Evolutionary conservation across 2,797 vertebrate species (phyloP).

Genomic region (Tamandua tetradactyla): DNA sequence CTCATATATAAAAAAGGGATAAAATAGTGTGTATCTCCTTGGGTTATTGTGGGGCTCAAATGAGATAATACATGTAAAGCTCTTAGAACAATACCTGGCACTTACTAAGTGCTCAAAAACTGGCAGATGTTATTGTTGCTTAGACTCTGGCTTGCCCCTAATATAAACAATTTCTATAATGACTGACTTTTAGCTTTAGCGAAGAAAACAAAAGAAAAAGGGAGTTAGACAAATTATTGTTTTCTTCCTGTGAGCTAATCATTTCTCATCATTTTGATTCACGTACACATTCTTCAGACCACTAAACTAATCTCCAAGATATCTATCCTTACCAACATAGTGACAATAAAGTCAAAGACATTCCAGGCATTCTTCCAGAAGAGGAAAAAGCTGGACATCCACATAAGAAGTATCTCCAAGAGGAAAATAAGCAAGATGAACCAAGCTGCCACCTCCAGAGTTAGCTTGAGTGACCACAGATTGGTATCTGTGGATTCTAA

Average conservation of each 20-base stretch:
- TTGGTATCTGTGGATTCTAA: conserved; percentile 56
- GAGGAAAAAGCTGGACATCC: conserved; percentile 77
- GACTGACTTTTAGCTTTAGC: background rate
- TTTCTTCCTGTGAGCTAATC: background rate
- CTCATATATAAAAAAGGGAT: conserved; percentile 24
- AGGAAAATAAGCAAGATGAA: conserved; percentile 81
- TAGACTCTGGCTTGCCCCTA: conserved; percentile 10
- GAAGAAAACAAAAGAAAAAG: background rate
- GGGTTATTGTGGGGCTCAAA: background rate
- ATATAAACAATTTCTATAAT: background rate
- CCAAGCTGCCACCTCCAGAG: conserved; percentile 79
- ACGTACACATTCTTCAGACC: background rate
- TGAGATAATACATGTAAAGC: conserved; percentile 22
- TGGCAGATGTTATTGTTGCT: background rate
- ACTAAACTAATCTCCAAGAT: conserved; percentile 12
- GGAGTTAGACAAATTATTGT: background rate
- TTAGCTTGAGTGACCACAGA: conserved; percentile 62
- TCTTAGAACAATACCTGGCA: background rate
- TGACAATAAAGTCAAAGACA: conserved; percentile 83
- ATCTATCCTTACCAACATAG: conserved; percentile 78
- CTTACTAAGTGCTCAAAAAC: background rate
- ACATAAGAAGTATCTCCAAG: conserved; percentile 81
- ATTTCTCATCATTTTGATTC: conserved; percentile 47
- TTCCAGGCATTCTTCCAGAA: conserved; percentile 85
- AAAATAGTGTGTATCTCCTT: background rate